Conservation (phyloP, 2,797 vertebrate species). For the Galago senegalensis region DNA sequence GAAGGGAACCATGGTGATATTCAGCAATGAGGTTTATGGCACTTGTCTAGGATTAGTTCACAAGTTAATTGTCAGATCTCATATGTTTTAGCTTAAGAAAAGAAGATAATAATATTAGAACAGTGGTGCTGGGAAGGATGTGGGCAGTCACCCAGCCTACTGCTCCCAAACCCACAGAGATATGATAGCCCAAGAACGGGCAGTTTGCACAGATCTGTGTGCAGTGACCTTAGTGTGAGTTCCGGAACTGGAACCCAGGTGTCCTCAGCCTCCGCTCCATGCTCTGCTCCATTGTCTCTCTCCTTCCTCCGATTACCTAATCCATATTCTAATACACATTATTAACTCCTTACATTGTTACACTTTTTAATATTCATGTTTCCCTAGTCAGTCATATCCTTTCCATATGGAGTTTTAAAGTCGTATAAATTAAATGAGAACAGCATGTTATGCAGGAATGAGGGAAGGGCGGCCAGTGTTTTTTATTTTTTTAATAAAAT, state of each 20-base stretch:
- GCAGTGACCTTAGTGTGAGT: rapidly evolving
- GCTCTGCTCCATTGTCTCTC: too few relatives aligned
- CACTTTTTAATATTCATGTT: background rate
- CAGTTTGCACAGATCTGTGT: rapidly evolving
- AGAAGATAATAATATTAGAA: background rate
- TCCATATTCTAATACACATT: background rate
- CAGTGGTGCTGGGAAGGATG: rapidly evolving
- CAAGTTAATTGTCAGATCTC: too few relatives aligned
- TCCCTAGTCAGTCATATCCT: conserved; percentile 19
- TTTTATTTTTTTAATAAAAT: background rate
- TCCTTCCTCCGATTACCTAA: background rate
- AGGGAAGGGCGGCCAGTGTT: background rate
- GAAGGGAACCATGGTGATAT: too few relatives aligned
- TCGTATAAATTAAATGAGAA: conserved; percentile 82
- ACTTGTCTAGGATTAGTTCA: too few relatives aligned
- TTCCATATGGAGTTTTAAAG: conserved; percentile 69
- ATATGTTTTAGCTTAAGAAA: background rate
- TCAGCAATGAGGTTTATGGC: too few relatives aligned
- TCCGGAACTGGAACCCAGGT: background rate
- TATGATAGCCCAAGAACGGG: rapidly evolving
- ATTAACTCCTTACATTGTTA: background rate
- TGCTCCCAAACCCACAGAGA: background rate
- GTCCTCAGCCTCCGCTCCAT: too few relatives aligned
- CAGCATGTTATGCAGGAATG: conserved; percentile 50
- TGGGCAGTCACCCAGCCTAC: background rate